Base-by-base conservation (phyloP, 2,888 invertebrate species). In the Pomacea canaliculata region DNA sequence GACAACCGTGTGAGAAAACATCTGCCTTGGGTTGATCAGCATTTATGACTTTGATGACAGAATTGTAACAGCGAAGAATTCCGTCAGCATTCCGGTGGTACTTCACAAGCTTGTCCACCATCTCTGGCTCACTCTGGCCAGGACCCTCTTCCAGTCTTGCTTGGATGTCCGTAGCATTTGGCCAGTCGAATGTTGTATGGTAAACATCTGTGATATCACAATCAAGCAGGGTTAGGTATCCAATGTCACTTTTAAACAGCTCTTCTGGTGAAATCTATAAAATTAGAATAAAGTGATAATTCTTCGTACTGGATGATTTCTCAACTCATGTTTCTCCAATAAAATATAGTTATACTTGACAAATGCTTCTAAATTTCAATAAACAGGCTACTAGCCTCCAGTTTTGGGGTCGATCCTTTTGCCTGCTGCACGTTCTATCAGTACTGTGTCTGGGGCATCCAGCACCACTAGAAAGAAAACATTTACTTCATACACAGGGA, bases 21-120 rank as follows among this genome's bases (percentile, higher is more conserved):
- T 91, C 91, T 10, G 89, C 88, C 81, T 91, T 90, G 3, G 91
- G 91, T 78, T 91, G 91, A 83, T 91, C 91, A 66, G 90, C 91
- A 83, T 91, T 91, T 63, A 91, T 84, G 19, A 78, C 82, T 76
- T 89, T 89, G 56, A 83, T 71, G 13, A 85, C 84, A 48, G 83
- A 83, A 16, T 81, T 75, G 75, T 85, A 90, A 75, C 89, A 88
- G n/a, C 82, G 81, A 7, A 80, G 78, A 37, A 91, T 85, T 27
- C 87, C 88, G 65, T 87, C 87, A 65, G 88, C 86, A 79, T 89
- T 86, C 37, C 90, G 76, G 77, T 90, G 89, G 79, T 88, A 90
- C 19, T 82, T 81, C 19, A 88, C 85, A 23, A 91, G 82, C 67
- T 86, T 85, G 69, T 85, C 81, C n/a, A 89, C 84, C 83, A 91